These are phyloP conservation scores for Manis pentadactyla DNA, from an alignment of 2,797 vertebrate species.

Conservation along the genomic window DNA sequence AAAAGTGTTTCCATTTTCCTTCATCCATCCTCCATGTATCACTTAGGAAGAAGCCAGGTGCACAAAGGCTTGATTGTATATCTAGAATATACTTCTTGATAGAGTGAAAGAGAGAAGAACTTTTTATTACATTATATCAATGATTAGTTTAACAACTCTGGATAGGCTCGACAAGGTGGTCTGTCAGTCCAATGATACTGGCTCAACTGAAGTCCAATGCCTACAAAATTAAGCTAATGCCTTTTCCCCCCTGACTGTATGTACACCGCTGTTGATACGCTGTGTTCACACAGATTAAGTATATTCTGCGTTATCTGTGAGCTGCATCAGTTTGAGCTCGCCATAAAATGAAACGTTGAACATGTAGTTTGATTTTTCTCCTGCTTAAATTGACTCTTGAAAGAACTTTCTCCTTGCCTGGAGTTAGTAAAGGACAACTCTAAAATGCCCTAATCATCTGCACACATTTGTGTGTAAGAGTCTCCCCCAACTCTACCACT, in stretches of 20 bases:
- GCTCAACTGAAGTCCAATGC: not conserved
- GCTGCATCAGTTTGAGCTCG: not conserved
- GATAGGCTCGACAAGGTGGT: not conserved
- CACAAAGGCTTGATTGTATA: not conserved
- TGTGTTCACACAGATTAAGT: not conserved
- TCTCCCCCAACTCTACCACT: not conserved
- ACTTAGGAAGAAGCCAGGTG: conserved; percentile 60
- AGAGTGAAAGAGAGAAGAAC: conserved; percentile 7
- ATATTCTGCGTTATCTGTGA: not conserved
- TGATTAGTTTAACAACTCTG: conserved; percentile 45
- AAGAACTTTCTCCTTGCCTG: not conserved
- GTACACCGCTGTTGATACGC: accelerated
- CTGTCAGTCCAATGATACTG: not conserved
- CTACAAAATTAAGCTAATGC: conserved; percentile 19
- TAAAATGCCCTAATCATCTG: not conserved
- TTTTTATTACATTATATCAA: conserved; percentile 5
- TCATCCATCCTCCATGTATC: not conserved
- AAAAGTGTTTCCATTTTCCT: conserved; percentile 68
- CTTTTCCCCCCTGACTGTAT: not conserved
- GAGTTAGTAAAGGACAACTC: not conserved
- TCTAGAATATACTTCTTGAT: conserved; percentile 43
- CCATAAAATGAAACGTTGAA: conserved; percentile 5
- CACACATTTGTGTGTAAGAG: not conserved
- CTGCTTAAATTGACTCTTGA: not conserved
- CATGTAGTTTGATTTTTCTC: not conserved